Evolutionary conservation across 2,797 vertebrate genomes (phyloP).

Genomic region (Labroides dimidiatus): DNA sequence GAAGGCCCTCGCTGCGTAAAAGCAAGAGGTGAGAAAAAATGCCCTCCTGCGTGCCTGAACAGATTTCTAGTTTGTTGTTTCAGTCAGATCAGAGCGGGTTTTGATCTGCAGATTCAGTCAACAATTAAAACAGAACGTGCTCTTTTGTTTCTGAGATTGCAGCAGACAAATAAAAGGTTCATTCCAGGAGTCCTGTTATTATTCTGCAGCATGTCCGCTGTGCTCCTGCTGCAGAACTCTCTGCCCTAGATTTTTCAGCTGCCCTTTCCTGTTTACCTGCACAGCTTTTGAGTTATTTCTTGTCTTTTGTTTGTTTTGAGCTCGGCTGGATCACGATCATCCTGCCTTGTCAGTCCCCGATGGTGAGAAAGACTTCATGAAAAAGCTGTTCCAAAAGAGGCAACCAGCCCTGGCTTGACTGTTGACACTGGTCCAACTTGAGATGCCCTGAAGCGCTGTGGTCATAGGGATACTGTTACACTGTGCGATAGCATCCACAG

Average conservation of each 20-base stretch:
- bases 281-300: constrained; percentile 7
- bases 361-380: constrained; percentile 3
- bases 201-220: constrained; percentile 18
- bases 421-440: constrained; percentile 28
- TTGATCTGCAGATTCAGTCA: constrained; percentile 25
- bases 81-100: constrained; percentile 17
- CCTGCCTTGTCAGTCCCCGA: not conserved
- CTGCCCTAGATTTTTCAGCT: constrained; percentile 24
- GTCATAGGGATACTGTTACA: constrained; percentile 1
- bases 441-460: constrained; percentile 12
- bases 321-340: not conserved
- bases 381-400: constrained; percentile 3
- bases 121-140: not conserved
- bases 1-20: not conserved
- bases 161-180: constrained; percentile 18
- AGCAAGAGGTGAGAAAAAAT: constrained; percentile 3
- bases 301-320: constrained; percentile 4
- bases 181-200: constrained; percentile 13
- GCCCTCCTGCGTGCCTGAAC: constrained; percentile 26
- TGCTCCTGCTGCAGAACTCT: constrained; percentile 19
- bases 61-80: constrained; percentile 16
- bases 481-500: not conserved
- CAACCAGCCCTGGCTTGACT: constrained; percentile 9
- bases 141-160: constrained; percentile 12
- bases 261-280: constrained; percentile 27